These are phyloP conservation scores for Dinothrombium tinctorium DNA, from an alignment of 1,140 invertebrate species.

Conservation along the genomic window DNA sequence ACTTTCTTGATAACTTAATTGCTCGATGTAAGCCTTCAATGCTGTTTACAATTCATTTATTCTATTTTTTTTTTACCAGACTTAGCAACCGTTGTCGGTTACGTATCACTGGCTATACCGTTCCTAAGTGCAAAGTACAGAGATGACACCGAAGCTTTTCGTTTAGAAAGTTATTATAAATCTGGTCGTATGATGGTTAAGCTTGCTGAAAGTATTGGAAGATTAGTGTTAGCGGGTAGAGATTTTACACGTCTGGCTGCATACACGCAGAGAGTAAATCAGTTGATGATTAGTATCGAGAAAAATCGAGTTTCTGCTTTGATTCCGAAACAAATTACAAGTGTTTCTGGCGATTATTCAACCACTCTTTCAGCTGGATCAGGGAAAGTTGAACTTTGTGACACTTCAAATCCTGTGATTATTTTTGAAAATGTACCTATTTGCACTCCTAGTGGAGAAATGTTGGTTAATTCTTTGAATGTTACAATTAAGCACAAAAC, in stretches of 20 bases:
- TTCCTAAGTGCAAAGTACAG: slow-evolving; percentile 38
- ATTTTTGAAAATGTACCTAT: slow-evolving; percentile 74
- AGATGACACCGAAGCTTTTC: not conserved
- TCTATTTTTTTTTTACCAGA: slow-evolving; percentile 48
- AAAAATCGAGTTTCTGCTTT: slow-evolving; percentile 25
- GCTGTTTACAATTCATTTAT: slow-evolving; percentile 16
- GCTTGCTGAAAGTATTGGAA: slow-evolving; percentile 83
- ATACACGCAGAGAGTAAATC: slow-evolving; percentile 61
- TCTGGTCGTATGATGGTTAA: slow-evolving; percentile 90
- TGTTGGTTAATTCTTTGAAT: slow-evolving; percentile 60
- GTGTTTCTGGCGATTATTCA: not conserved
- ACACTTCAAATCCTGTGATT: slow-evolving; percentile 8
- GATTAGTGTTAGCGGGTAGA: slow-evolving; percentile 70
- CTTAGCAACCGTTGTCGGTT: slow-evolving; percentile 78
- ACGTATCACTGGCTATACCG: slow-evolving; percentile 76
- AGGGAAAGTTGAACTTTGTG: slow-evolving; percentile 9
- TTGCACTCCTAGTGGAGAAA: slow-evolving; percentile 88
- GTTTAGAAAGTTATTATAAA: slow-evolving; percentile 62
- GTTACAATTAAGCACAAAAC: slow-evolving; percentile 26
- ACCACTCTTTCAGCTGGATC: not conserved
- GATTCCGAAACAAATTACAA: too few species aligned
- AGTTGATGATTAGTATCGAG: slow-evolving; percentile 58
- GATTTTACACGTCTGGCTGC: slow-evolving; percentile 82
- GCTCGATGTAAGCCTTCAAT: slow-evolving; percentile 92
- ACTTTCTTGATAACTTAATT: slow-evolving; percentile 80